A percentile compares a stretch with the other conserved stretches of the same genome.
These are phyloP conservation scores for Trichonephila clavata DNA, from an alignment of 1,140 invertebrate genomes.

Conservation along the genomic window DNA sequence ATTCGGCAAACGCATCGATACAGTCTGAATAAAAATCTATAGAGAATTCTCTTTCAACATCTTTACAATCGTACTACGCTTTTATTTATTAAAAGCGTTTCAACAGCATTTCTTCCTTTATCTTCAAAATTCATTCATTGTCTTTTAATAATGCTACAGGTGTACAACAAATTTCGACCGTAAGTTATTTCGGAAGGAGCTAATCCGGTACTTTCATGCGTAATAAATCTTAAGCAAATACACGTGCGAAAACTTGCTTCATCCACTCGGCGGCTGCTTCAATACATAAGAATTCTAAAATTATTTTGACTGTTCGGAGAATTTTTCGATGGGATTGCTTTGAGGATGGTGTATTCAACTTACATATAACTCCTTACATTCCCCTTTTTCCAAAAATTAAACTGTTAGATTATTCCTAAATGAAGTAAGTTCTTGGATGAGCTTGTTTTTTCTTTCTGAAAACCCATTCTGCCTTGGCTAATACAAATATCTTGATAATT, in stretches of 20 bases:
- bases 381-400: background rate
- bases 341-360: background rate
- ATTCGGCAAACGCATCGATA: background rate
- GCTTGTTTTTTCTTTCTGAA: background rate
- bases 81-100: background rate
- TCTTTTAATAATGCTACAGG: background rate
- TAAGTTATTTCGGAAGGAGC: background rate
- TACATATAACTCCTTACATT: background rate
- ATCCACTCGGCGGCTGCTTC: background rate
- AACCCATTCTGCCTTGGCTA: background rate
- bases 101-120: background rate
- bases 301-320: background rate
- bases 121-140: background rate
- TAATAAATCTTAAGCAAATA: background rate
- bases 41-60: background rate
- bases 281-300: background rate
- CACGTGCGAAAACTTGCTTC: background rate
- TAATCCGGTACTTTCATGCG: background rate
- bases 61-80: background rate
- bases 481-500: background rate
- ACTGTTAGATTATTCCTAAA: background rate
- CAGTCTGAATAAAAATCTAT: background rate
- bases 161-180: background rate
- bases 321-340: background rate
- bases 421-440: background rate